Base-by-base conservation (phyloP, 2,888 invertebrate genomes). In the Herminia tarsipennalis region DNA sequence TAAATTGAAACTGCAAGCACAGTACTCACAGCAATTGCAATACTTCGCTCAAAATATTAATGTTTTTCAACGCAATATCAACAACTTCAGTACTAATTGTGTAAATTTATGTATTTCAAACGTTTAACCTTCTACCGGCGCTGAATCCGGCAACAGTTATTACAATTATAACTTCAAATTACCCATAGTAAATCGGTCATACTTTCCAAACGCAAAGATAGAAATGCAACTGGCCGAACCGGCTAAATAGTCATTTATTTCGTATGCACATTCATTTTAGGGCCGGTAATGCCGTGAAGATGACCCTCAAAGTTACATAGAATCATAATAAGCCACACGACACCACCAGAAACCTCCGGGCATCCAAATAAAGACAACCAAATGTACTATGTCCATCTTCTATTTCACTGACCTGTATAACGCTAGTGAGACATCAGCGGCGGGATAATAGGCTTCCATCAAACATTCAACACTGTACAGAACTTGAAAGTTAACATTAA, bases 361-460 rank as follows among this genome's bases (percentile, higher is more conserved):
- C 72, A 67, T 69, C 89, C 85, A 88, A 89, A 87, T 89, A 86
- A 82, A 89, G 88, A 73, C 81, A 85, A 81, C 75, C 74, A 80
- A 78, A 77, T 80, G 81, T 66, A 69, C 70, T 58, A 76, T 70
- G 66, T 76, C 68, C 67, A 68, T 58, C 57, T 59, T 68, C 61
- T 51, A 59, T 66, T 53, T 47, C 63, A 72, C 70, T 86, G 77
- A 90, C 89, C 88, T 87, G 76, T 78, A 73, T 77, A 54, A 56
- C 57, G 63, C 64, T 70, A 69, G 68, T 55, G 62, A 70, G 48
- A 57, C 67, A 61, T 62, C 73, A 59, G 65, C 62, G 62, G 62
- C 52, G 52, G 61, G 53, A 53, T 57, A 70, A 67, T 66, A 53
- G 67, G 66, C 66, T 78, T 76, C 78, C 81, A 83, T 82, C 76